Evolutionary conservation across 2,797 vertebrate genomes (phyloP), one percentile per base, ranked within the genome.

Genomic region (Mionectes olivaceus): DNA sequence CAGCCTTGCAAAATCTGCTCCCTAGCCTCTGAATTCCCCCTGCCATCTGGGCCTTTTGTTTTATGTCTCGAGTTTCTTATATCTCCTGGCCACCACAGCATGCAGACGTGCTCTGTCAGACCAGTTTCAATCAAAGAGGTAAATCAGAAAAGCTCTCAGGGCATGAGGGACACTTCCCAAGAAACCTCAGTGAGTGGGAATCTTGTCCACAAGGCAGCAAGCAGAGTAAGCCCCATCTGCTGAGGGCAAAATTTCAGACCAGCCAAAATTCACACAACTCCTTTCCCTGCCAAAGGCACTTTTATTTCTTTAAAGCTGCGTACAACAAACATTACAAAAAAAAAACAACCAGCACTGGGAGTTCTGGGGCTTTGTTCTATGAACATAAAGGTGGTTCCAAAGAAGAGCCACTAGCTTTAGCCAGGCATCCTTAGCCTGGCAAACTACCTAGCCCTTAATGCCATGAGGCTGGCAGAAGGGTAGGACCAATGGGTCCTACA

Each of bases 1-100:
- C 74, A 91, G 44, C 27, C 93, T 87, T 60, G 52, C 56, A 89
- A 89, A 86, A 94, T 56, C 80, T 67, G 60, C 27, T 83, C 56
- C 63, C n/a, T 1, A 3, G 52, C 9, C 64, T 64, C 16, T 0
- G 1, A 78, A 77, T 68, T 50, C 61, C 57, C 53, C n/a, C 61
- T 75, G 59, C 82, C 89, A 91, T 71, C 57, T 91, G 93, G 82
- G 39, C 39, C 19, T 89, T 80, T 43, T 41, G 37, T 63, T 89
- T 89, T 49, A 35, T 25, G 49, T 82, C 68, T 89, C 49, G 74
- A 57, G 65, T 68, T 82, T 87, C 28, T 35, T 64, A 2, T 4
- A 55, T 52, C 57, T 94, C 56, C n/a, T 81, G 76, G 68, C 39
- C 53, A 80, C 53, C 47, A 80, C 61, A 49, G 84, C 1, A 0